Conservation (phyloP, 1,140 invertebrate genomes). For the Drosophila malerkotliana region DNA sequence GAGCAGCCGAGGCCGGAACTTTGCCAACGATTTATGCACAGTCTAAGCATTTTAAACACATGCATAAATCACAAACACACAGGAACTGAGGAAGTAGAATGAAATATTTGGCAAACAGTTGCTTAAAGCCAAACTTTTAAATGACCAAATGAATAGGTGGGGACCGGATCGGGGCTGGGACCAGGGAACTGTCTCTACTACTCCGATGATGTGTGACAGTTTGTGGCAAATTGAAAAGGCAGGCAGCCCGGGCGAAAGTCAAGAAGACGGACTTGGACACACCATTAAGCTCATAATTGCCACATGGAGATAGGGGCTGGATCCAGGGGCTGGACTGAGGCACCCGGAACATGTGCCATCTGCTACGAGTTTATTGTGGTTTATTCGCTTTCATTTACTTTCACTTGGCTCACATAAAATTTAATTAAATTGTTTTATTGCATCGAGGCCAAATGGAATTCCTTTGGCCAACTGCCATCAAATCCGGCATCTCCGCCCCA, state of each 20-base stretch:
- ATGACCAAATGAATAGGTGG: slow-evolving; percentile 30
- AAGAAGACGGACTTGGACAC: slow-evolving; percentile 11
- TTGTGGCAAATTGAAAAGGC: slow-evolving; percentile 60
- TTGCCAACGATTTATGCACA: slow-evolving; percentile 41
- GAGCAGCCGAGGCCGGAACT: slow-evolving; percentile 24
- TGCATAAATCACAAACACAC: slow-evolving; percentile 62
- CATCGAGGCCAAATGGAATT: slow-evolving; percentile 58
- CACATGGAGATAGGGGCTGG: slow-evolving; percentile 35
- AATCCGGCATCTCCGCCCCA: slow-evolving; percentile 3
- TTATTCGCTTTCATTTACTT: slow-evolving; percentile 74
- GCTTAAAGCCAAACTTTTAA: slow-evolving; percentile 50
- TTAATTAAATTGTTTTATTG: slow-evolving; percentile 77
- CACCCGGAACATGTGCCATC: slow-evolving; percentile 39
- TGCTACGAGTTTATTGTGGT: slow-evolving; percentile 68
- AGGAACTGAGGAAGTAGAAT: slow-evolving; percentile 12
- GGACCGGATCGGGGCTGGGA: background rate
- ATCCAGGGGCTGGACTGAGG: slow-evolving; percentile 10
- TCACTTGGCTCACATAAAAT: slow-evolving; percentile 65
- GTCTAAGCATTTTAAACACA: slow-evolving; percentile 55
- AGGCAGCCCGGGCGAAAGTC: background rate
- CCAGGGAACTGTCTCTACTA: background rate
- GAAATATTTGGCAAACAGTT: slow-evolving; percentile 45
- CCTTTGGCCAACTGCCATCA: slow-evolving; percentile 37
- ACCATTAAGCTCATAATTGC: slow-evolving; percentile 70
- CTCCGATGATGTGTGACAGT: slow-evolving; percentile 60